These are phyloP conservation scores for Neofelis nebulosa DNA, from an alignment of 2,113 vertebrate genomes.

Conservation along the genomic window DNA sequence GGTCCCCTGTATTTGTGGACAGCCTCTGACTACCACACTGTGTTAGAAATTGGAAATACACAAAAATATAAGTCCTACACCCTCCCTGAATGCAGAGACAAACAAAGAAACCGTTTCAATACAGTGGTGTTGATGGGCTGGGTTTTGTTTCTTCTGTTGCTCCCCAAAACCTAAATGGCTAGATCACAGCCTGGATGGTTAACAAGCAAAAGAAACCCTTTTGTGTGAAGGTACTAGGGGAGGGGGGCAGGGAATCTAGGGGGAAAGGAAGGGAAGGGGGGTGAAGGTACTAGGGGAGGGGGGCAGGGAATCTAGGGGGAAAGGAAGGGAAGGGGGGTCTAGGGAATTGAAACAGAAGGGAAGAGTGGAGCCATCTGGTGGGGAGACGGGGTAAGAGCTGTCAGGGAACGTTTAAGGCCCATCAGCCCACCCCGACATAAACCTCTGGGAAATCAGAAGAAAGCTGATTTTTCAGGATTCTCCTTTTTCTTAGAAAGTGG, in stretches of 20 bases:
- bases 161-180: not conserved
- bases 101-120: not conserved
- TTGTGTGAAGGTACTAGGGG: not conserved
- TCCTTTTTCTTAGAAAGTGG: not conserved
- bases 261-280: not conserved
- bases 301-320: no score
- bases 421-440: rapidly evolving
- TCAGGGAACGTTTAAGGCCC: no score
- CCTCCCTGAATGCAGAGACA: no score
- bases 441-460: not conserved
- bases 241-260: no score
- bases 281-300: not conserved
- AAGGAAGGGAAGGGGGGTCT: not conserved
- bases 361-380: not conserved
- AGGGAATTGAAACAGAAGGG: not conserved
- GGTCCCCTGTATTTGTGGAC: not conserved
- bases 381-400: not conserved
- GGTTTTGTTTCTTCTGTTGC: not conserved
- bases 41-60: not conserved
- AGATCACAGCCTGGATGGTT: not conserved
- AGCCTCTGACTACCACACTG: not conserved
- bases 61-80: not conserved
- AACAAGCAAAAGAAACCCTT: not conserved
- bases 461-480: no score
- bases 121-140: no score